A percentile compares a stretch with the other conserved stretches of the same genome.
These are phyloP conservation scores for Phacellophora camtschatica DNA, from an alignment of 30 jellyfish, hydroid and myxozoan species.

Conservation along the genomic window DNA sequence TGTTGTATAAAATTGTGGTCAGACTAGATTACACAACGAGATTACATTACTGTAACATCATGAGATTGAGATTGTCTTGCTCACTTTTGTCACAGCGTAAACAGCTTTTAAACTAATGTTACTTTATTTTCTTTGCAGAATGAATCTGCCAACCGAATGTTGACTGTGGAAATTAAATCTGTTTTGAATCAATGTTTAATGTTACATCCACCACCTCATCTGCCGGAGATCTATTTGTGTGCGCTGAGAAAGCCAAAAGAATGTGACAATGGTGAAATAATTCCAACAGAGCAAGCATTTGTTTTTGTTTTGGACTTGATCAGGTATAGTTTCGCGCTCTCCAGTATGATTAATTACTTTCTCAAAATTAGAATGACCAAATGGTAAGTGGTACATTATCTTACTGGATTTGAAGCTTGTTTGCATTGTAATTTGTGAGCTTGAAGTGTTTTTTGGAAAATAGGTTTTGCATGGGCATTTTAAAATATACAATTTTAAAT, in stretches of 20 bases:
- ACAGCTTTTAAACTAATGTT: too few relatives aligned
- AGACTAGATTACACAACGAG: too few relatives aligned
- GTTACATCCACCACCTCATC: slow-evolving; percentile 51
- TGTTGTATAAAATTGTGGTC: too few relatives aligned
- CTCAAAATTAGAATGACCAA: background rate
- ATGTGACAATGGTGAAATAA: background rate
- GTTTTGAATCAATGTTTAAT: slow-evolving; percentile 19
- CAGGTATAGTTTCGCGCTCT: slow-evolving; percentile 15
- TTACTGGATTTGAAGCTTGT: background rate
- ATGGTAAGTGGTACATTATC: background rate
- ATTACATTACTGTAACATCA: too few relatives aligned
- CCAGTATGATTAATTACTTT: background rate
- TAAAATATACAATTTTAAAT: too few relatives aligned
- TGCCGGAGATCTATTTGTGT: slow-evolving; percentile 18
- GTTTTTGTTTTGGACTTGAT: slow-evolving; percentile 12
- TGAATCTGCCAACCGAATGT: too few relatives aligned
- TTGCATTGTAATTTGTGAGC: too few relatives aligned
- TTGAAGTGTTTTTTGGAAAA: too few relatives aligned
- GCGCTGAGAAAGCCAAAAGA: slow-evolving; percentile 38
- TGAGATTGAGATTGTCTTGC: too few relatives aligned
- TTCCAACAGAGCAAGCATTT: background rate
- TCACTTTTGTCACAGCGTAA: too few relatives aligned
- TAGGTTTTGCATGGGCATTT: too few relatives aligned
- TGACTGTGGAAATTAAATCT: background rate
- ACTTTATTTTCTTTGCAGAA: too few relatives aligned